Conservation (phyloP, 2,113 vertebrate genomes). For the Sinocyclocheilus rhinocerous region DNA sequence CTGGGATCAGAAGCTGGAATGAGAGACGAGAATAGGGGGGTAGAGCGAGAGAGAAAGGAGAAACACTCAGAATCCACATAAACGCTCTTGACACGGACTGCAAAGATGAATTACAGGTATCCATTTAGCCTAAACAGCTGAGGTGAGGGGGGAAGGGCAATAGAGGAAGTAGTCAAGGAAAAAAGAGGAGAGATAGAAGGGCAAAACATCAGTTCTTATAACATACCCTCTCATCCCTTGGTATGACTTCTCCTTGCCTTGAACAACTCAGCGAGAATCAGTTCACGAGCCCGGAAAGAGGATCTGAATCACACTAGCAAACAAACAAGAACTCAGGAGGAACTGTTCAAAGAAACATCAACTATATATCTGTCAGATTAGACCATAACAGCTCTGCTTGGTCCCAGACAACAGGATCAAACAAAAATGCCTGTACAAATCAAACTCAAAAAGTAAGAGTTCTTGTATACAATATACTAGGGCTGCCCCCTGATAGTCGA, state of each 20-base stretch:
- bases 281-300: constrained; percentile 50
- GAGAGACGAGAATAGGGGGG: constrained; percentile 63
- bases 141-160: constrained; percentile 26
- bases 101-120: constrained; percentile 60
- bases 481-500: too few species aligned
- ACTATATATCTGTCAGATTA: constrained; percentile 23
- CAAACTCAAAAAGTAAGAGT: not conserved
- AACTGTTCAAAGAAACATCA: not conserved
- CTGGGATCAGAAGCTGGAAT: constrained; percentile 64
- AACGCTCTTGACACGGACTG: constrained; percentile 57
- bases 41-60: constrained; percentile 62
- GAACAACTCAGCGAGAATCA: constrained; percentile 15
- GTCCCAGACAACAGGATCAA: not conserved
- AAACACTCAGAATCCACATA: constrained; percentile 57
- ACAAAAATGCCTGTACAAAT: not conserved
- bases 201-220: not conserved
- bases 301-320: constrained; percentile 36
- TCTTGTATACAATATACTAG: too few species aligned
- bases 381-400: not conserved
- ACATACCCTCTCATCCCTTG: not conserved
- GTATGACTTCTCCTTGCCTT: not conserved
- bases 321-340: constrained; percentile 20
- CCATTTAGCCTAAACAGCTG: constrained; percentile 54
- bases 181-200: not conserved
- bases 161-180: not conserved